A percentile compares a stretch with the other conserved stretches of the same genome.
phyloP scores from a whole-genome alignment of 2,113 vertebrate genomes.

The Fulica atra region DNA sequence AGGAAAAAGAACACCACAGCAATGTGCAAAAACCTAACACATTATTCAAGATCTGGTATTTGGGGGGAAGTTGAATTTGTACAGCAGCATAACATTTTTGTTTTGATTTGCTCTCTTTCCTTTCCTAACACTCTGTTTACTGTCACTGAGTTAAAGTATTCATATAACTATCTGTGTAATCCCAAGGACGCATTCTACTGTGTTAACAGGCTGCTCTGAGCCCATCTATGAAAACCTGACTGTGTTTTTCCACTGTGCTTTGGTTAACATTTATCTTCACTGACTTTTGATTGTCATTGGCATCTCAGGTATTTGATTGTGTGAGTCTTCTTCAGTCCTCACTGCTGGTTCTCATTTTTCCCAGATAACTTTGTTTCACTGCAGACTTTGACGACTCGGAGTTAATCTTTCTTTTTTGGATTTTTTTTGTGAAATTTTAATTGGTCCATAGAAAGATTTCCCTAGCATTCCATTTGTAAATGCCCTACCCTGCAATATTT shows the following conservation, averaged over 20 bases:
- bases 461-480: neutral
- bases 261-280: neutral
- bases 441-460: neutral
- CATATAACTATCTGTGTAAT: neutral
- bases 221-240: neutral
- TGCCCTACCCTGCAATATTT: neutral
- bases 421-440: neutral
- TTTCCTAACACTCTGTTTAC: neutral
- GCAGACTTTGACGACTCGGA: neutral
- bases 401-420: neutral
- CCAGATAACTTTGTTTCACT: neutral
- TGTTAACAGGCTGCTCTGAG: neutral
- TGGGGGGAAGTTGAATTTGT: neutral
- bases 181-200: neutral
- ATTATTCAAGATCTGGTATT: neutral
- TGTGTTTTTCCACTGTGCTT: neutral
- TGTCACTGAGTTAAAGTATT: neutral
- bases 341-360: neutral
- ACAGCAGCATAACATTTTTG: neutral
- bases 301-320: neutral
- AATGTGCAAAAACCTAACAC: neutral
- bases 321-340: neutral
- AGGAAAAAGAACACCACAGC: neutral
- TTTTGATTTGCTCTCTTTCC: neutral
- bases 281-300: neutral